phyloP scores from a whole-genome alignment of 2,797 vertebrate genomes.

The Eulemur rubriventer region DNA sequence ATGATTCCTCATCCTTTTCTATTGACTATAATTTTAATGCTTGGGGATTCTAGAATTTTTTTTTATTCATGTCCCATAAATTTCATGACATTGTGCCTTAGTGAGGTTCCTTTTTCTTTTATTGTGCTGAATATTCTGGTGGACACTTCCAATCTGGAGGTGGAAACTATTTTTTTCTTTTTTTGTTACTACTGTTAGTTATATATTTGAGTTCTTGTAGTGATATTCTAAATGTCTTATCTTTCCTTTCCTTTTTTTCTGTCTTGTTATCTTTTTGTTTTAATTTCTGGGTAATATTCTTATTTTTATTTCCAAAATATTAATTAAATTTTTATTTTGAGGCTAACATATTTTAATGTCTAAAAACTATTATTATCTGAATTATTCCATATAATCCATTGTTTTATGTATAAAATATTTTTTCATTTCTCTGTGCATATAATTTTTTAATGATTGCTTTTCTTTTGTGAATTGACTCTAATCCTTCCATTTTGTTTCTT shows the following conservation, averaged over 20 bases:
- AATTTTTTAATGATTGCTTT: background rate
- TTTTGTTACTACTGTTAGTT: background rate
- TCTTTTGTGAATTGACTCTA: background rate
- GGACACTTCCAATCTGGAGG: background rate
- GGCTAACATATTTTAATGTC: background rate
- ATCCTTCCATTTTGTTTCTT: background rate
- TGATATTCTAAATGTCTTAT: background rate
- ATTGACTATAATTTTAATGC: background rate
- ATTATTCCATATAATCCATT: background rate
- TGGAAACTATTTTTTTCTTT: background rate
- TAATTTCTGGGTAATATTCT: background rate
- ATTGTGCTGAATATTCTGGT: background rate
- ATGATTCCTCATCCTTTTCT: too few species aligned
- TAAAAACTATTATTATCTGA: background rate
- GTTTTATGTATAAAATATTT: background rate
- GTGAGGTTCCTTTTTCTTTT: too few species aligned
- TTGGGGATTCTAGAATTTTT: background rate
- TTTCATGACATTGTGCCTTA: background rate
- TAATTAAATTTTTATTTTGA: background rate
- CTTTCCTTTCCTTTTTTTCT: background rate
- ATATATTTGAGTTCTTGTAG: background rate
- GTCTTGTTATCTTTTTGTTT: background rate
- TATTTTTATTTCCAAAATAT: background rate
- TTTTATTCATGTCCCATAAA: background rate
- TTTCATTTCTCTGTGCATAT: background rate